Evolutionary conservation across 1,140 invertebrate species (phyloP).

Genomic region (Pseudomyrmex gracilis): DNA sequence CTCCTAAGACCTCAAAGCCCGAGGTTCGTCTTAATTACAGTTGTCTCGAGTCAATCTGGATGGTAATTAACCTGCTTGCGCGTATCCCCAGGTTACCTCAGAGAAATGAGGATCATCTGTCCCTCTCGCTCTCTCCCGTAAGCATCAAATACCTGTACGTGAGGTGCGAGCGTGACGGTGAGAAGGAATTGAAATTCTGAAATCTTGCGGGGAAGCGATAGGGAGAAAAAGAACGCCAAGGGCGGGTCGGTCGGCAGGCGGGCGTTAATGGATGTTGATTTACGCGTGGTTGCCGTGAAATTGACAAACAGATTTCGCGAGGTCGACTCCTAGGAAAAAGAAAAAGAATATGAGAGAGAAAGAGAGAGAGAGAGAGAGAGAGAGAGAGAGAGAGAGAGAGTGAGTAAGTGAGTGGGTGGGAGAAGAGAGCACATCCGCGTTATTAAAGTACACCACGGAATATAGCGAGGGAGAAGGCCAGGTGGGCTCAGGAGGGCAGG

Average conservation of each 20-base stretch:
- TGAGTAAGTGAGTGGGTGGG: neutral
- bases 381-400: neutral
- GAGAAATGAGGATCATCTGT: constrained; percentile 46
- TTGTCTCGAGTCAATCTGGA: constrained; percentile 85
- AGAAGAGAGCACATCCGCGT: constrained; percentile 7
- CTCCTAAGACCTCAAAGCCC: constrained; percentile 81
- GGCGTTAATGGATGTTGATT: constrained; percentile 67
- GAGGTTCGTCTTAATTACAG: constrained; percentile 84
- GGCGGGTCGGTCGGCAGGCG: neutral
- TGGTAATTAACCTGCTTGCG: constrained; percentile 83
- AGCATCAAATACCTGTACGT: constrained; percentile 38
- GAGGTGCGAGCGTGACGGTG: neutral
- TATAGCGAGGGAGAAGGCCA: neutral
- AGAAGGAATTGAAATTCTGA: constrained; percentile 17
- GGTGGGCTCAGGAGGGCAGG: constrained; percentile 14
- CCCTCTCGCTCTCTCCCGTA: constrained; percentile 2
- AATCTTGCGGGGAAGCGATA: neutral
- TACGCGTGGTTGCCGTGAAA: constrained; percentile 58
- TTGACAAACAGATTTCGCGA: constrained; percentile 62
- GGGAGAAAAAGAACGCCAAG: neutral
- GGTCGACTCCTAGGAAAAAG: neutral
- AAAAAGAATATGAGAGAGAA: constrained; percentile 11
- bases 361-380: too few species aligned
- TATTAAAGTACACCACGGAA: constrained; percentile 44
- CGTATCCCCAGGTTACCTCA: constrained; percentile 49